Base-by-base conservation (phyloP, 2,113 vertebrate genomes). In the Ibidorhyncha struthersii region DNA sequence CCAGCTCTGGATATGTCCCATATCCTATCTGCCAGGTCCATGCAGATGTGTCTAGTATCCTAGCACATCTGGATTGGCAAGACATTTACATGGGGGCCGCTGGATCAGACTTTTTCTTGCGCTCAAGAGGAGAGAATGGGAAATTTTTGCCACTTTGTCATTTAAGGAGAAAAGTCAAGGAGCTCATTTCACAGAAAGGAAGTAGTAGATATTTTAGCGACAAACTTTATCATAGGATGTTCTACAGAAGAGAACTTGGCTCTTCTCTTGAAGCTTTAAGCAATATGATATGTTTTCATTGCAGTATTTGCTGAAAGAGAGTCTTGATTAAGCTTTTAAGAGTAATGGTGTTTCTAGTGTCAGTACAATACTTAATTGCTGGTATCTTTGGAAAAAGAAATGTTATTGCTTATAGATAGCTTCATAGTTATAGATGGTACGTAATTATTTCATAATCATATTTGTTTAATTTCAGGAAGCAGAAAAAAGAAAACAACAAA, bases 401-500 rank as follows among this genome's bases (percentile, higher is more conserved):
- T n/a, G 9, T n/a, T 12, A 32, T 32, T 82, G 25, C 26, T 91
- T 89, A n/a, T 23, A n/a, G 23, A 17, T 50, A 45, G 25, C 14
- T 56, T 94, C 4, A 20, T 38, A 40, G 27, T 45, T 56, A 16
- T 2, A 67, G 41, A 66, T 59, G 23, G 6, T 74, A 59, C 47
- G 11, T 73, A 66, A 45, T 67, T 74, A 38, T 94, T 92, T 61
- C 29, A 22, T 79, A 82, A 56, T 95, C 43, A 1, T 63, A 26
- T 38, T 25, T 94, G 3, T 89, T 93, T 79, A 49, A 82, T 98
- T 98, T 93, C 94, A 99, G 99, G 99, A 99, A 94, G 98, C 98
- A 72, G 97, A 98, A 86, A 98, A 97, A 97, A 98, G 98, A 94
- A 99, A 98, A 95, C 98, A 98, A 94, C 98, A 99, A 95, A 98